Evolutionary conservation across 1,140 invertebrate genomes (phyloP).

Genomic region (Cylas formicarius): DNA sequence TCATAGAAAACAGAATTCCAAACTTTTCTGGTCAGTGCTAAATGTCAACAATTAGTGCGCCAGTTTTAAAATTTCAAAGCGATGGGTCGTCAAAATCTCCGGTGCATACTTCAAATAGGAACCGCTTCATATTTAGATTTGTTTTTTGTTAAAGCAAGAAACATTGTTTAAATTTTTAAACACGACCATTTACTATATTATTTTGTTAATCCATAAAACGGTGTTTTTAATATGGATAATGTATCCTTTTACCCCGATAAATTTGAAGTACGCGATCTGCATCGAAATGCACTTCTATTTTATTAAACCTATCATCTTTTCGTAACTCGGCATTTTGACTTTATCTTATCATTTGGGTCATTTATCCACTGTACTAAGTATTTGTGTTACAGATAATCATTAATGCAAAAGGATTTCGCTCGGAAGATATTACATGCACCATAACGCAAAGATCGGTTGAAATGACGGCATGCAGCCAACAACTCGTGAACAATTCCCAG

Average conservation of each 20-base stretch:
- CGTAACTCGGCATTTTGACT: not conserved
- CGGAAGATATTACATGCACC: conserved; percentile 29
- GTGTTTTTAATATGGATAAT: too few species aligned
- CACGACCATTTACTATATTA: too few species aligned
- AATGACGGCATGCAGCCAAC: conserved; percentile 21
- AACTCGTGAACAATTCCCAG: conserved; percentile 13
- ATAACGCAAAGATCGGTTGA: conserved; percentile 22
- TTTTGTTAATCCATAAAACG: too few species aligned
- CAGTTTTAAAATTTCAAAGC: too few species aligned
- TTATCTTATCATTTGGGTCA: not conserved
- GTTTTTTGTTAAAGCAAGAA: too few species aligned
- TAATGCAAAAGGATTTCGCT: conserved; percentile 26
- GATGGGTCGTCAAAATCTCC: too few species aligned
- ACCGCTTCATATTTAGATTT: too few species aligned
- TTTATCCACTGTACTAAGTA: not conserved
- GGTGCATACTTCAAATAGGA: too few species aligned
- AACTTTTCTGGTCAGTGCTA: too few species aligned
- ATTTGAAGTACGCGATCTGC: conserved; percentile 16
- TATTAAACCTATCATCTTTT: not conserved
- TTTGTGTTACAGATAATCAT: conserved; percentile 22
- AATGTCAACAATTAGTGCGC: too few species aligned
- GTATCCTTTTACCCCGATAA: conserved; percentile 17
- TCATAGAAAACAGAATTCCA: too few species aligned
- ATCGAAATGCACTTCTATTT: not conserved
- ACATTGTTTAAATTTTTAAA: too few species aligned